Percentiles rank a stretch among this genome's conserved stretches.
These are phyloP conservation scores for Gymnoscopelus microlampas DNA, from an alignment of 2,797 vertebrate species.

Conservation along the genomic window DNA sequence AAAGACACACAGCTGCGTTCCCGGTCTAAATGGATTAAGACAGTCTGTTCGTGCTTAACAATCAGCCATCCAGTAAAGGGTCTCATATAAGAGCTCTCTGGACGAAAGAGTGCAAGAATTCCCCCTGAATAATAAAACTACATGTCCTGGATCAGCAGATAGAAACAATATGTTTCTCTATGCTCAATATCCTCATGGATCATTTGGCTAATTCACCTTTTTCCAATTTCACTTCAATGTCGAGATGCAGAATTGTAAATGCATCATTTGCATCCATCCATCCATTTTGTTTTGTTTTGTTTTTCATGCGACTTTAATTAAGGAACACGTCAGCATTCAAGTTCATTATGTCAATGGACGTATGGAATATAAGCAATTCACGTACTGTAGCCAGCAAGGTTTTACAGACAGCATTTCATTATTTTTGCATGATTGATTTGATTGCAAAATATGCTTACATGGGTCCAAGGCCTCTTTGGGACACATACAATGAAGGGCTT, in stretches of 20 bases:
- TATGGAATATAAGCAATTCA: constrained; percentile 59
- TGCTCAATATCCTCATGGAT: too few species aligned
- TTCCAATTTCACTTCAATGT: constrained; percentile 48
- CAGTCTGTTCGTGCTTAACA: constrained; percentile 50
- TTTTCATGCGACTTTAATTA: constrained; percentile 46
- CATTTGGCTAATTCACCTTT: constrained; percentile 32
- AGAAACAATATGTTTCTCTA: not conserved
- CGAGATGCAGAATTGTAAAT: constrained; percentile 45
- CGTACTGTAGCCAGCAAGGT: constrained; percentile 30
- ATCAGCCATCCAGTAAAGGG: constrained; percentile 24
- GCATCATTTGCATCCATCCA: constrained; percentile 42
- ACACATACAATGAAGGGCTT: constrained; percentile 18
- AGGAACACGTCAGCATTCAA: constrained; percentile 49
- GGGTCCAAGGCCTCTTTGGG: constrained; percentile 19
- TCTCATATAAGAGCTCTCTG: constrained; percentile 56
- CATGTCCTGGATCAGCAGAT: constrained; percentile 60
- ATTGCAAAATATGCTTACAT: not conserved
- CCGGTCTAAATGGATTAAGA: too few species aligned
- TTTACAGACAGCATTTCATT: constrained; percentile 31
- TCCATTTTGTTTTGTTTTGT: constrained; percentile 34
- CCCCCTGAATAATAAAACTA: constrained; percentile 63
- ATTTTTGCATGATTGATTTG: constrained; percentile 22
- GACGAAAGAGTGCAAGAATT: constrained; percentile 64
- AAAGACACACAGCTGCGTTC: too few species aligned
- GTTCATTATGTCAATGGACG: constrained; percentile 45